Evolutionary conservation across 2,113 vertebrate species (phyloP), one percentile per base, ranked within the genome.

Genomic region (Mus musculus): DNA sequence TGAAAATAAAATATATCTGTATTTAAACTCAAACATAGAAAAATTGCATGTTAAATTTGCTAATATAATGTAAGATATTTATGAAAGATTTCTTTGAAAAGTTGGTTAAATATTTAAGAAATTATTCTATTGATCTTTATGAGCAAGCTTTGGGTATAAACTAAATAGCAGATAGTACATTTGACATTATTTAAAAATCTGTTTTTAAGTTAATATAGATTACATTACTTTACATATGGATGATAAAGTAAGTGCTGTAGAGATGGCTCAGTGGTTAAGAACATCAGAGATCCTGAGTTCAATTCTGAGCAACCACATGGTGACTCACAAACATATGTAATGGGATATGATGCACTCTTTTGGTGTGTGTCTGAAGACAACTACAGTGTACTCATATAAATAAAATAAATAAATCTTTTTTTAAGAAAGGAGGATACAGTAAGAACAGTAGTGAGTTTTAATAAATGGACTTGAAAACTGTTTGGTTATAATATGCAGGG

Each of bases 11-110:
- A 67, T 42, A 26, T 4, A 88, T 4, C 28, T 67, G 78, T 80
- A 92, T 92, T 61, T 59, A 95, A 95, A 94, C 91, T 94, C 22
- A 95, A 95, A 72, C 71, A 76, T 72, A 22, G 20, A 56, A 90
- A 82, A 54, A 77, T 93, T 46, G 20, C n/a, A 88, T 30, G 86
- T 69, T 72, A 94, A 56, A 73, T 56, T 56, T 56, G 63, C 46
- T 86, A 36, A 56, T 26, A 56, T 28, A 59, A 19, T 88, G 59
- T 24, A 67, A 87, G 52, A 91, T 89, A 65, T 81, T 94, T 95
- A 54, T 77, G 63, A 78, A 92, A 86, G 36, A 86, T 7, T 3
- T 76, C 12, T 89, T 95, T 63, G 54, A 93, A 92, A 93, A 82
- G 20, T 93, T 95, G 78, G 72, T 22, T 65, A 46, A 95, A 85